Percentiles rank a stretch among this genome's conserved stretches.
Conservation (phyloP, 2,888 invertebrate species). For the Tortrix viridana region DNA sequence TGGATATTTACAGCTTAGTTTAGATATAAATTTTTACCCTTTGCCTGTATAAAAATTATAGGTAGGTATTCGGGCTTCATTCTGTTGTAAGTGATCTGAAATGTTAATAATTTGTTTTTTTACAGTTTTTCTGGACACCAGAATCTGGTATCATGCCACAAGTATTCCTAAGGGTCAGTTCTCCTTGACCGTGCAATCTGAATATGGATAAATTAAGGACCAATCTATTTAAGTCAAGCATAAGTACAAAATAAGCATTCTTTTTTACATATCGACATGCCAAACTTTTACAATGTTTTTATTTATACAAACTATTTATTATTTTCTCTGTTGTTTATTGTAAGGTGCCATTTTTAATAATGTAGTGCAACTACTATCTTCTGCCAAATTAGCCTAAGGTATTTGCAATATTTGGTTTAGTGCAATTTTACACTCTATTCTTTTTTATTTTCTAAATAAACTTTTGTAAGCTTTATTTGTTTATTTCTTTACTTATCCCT, state of each 20-base stretch:
- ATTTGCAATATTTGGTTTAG: conserved; percentile 50
- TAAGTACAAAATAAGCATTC: conserved; percentile 64
- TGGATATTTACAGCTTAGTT: too few relatives aligned
- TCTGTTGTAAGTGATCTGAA: too few relatives aligned
- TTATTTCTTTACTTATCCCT: conserved; percentile 6
- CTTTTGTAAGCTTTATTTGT: conserved; percentile 48
- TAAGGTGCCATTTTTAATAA: conserved; percentile 68
- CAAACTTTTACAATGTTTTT: conserved; percentile 64
- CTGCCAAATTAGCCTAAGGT: conserved; percentile 53
- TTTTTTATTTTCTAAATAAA: conserved; percentile 52
- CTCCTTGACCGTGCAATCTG: conserved; percentile 95
- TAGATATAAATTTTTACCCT: too few relatives aligned
- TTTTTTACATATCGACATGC: conserved; percentile 74
- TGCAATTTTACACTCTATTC: conserved; percentile 47
- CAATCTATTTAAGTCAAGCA: conserved; percentile 40
- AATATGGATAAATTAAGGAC: conserved; percentile 88
- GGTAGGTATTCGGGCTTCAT: too few relatives aligned
- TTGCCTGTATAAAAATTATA: too few relatives aligned
- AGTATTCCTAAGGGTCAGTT: conserved; percentile 91
- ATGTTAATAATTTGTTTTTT: conserved; percentile 42
- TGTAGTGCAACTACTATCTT: conserved; percentile 66
- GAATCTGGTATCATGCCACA: conserved; percentile 96
- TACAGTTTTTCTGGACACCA: conserved; percentile 93
- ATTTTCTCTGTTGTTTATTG: conserved; percentile 50
- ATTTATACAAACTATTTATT: conserved; percentile 56